phyloP scores from a whole-genome alignment of 2,113 vertebrate species.

The Chelonoidis abingdonii region DNA sequence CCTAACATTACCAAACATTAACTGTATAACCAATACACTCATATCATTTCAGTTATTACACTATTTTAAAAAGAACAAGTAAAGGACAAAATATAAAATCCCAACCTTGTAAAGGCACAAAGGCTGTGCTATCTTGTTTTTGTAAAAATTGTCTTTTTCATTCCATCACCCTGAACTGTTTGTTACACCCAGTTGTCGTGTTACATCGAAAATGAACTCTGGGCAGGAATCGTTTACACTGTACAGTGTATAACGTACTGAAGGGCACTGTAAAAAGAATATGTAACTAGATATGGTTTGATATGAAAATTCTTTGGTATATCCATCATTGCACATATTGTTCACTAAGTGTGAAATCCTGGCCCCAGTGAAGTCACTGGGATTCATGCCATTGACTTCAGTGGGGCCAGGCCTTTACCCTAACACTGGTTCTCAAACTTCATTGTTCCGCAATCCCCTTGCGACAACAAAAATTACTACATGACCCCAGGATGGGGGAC shows the following conservation, averaged over 20 bases:
- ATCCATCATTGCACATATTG: neutral
- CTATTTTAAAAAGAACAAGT: neutral
- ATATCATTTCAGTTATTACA: accelerated
- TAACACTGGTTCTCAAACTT: neutral
- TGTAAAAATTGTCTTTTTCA: neutral
- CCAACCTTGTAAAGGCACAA: neutral
- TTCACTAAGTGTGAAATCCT: neutral
- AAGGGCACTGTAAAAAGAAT: neutral
- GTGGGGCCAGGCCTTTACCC: neutral
- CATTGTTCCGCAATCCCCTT: no score
- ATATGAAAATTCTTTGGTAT: neutral
- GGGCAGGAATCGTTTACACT: neutral
- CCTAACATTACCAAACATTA: neutral
- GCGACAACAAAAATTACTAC: no score
- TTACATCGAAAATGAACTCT: neutral
- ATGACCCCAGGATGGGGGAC: no score
- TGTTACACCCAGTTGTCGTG: neutral
- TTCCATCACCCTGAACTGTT: neutral
- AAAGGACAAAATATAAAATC: neutral
- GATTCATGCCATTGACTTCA: neutral
- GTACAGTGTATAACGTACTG: neutral
- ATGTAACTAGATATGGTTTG: neutral
- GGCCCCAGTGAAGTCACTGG: neutral
- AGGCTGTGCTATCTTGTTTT: no score
- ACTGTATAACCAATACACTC: neutral